Conservation (phyloP, 2,888 invertebrate genomes). For the Hirtodrosophila histrioides region DNA sequence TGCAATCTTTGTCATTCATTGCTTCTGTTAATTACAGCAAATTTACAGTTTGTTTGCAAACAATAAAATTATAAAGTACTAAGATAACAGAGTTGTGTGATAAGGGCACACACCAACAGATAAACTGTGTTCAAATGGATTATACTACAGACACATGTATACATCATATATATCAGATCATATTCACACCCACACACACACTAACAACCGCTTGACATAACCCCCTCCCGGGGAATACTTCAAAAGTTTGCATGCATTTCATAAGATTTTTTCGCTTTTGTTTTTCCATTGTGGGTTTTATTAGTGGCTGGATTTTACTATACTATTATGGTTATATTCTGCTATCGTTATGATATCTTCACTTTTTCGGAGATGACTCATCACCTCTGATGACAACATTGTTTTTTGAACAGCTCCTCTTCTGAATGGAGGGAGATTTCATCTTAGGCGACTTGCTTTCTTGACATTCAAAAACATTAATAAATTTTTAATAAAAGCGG, state of each 20-base stretch:
- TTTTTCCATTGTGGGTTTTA: neutral
- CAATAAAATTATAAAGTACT: slow-evolving; percentile 27
- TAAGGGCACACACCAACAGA: slow-evolving; percentile 8
- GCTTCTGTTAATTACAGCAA: slow-evolving; percentile 54
- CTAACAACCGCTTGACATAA: neutral
- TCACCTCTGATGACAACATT: too few species aligned
- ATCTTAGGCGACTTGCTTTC: too few species aligned
- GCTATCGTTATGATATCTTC: too few species aligned
- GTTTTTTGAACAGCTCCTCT: too few species aligned
- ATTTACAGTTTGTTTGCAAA: slow-evolving; percentile 62
- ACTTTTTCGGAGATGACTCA: too few species aligned
- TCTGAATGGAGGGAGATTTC: too few species aligned
- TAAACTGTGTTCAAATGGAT: slow-evolving; percentile 23
- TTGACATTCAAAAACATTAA: too few species aligned
- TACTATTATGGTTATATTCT: neutral
- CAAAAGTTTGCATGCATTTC: slow-evolving; percentile 18
- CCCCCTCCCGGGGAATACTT: slow-evolving; percentile 1
- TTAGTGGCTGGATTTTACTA: neutral
- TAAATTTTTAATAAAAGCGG: too few species aligned
- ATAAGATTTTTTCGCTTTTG: slow-evolving; percentile 22
- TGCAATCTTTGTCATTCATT: slow-evolving; percentile 41
- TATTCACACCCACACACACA: slow-evolving; percentile 2
- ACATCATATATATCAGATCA: too few species aligned
- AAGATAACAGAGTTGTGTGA: slow-evolving; percentile 16
- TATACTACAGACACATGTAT: slow-evolving; percentile 5